Percentiles rank a stretch among this genome's conserved stretches.
phyloP scores from a whole-genome alignment of 2,113 vertebrate genomes.

The Crotalus horridus region DNA sequence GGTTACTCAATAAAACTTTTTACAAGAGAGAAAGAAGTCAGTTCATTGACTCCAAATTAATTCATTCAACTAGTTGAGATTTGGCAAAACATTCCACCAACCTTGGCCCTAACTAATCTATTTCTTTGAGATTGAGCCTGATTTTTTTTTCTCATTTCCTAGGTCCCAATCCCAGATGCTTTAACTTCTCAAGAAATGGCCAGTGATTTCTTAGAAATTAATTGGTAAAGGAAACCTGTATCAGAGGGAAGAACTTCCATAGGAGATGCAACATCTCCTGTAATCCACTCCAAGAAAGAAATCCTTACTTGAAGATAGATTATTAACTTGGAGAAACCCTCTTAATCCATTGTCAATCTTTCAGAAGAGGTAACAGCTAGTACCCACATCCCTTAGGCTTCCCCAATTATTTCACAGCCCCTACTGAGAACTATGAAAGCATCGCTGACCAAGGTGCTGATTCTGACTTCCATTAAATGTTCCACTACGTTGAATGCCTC shows the following conservation, averaged over 20 bases:
- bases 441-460: too few species aligned
- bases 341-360: background rate
- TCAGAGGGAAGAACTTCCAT: background rate
- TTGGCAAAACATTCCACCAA: background rate
- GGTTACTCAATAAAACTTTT: background rate
- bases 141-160: background rate
- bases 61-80: background rate
- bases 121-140: background rate
- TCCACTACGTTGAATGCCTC: too few species aligned
- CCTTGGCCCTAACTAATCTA: background rate
- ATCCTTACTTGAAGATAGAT: background rate
- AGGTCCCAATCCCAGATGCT: background rate
- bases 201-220: too few species aligned
- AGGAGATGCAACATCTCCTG: background rate
- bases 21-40: background rate
- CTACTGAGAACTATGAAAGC: too few species aligned
- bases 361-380: background rate
- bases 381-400: background rate
- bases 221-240: background rate
- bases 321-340: background rate
- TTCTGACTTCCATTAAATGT: too few species aligned
- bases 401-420: too few species aligned
- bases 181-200: background rate
- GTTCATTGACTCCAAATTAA: background rate
- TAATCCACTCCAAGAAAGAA: background rate